Conservation (phyloP, 1,140 invertebrate genomes). For the Zaprionus kolodkinae region DNA sequence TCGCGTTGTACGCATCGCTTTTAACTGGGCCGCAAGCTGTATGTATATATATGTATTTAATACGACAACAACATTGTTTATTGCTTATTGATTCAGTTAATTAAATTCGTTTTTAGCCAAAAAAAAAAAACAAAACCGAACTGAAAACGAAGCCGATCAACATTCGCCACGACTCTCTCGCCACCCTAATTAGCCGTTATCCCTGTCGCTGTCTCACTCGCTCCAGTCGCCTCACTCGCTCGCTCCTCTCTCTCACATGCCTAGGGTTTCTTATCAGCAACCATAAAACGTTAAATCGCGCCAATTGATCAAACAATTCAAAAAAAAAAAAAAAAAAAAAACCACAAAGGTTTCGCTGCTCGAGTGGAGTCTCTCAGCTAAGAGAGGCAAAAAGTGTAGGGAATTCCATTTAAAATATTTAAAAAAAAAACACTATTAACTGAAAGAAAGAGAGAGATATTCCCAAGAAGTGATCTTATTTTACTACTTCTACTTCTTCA, state of each 20-base stretch:
- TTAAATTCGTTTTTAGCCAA: constrained; percentile 61
- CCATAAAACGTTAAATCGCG: constrained; percentile 37
- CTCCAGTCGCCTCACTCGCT: neutral
- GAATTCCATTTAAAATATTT: neutral
- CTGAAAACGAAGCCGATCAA: constrained; percentile 9
- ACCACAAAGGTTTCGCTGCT: constrained; percentile 12
- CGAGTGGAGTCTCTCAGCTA: neutral
- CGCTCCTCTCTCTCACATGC: neutral
- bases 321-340: constrained; percentile 10
- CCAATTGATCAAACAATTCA: constrained; percentile 48
- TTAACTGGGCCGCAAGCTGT: constrained; percentile 35
- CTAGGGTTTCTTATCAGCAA: constrained; percentile 13
- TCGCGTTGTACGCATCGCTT: constrained; percentile 44
- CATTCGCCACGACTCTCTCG: constrained; percentile 12
- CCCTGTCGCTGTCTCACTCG: neutral
- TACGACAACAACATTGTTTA: constrained; percentile 31
- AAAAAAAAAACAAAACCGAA: neutral
- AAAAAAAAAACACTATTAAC: too few species aligned
- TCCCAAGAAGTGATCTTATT: neutral
- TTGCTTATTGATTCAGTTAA: constrained; percentile 69
- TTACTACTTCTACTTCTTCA: too few species aligned
- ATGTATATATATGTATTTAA: neutral
- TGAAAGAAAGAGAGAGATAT: too few species aligned
- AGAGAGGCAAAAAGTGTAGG: too few species aligned
- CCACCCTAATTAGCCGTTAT: constrained; percentile 56